A percentile compares a stretch with the other conserved stretches of the same genome.
Conservation (phyloP, 1,140 invertebrate species). For the Colletes gigas region DNA sequence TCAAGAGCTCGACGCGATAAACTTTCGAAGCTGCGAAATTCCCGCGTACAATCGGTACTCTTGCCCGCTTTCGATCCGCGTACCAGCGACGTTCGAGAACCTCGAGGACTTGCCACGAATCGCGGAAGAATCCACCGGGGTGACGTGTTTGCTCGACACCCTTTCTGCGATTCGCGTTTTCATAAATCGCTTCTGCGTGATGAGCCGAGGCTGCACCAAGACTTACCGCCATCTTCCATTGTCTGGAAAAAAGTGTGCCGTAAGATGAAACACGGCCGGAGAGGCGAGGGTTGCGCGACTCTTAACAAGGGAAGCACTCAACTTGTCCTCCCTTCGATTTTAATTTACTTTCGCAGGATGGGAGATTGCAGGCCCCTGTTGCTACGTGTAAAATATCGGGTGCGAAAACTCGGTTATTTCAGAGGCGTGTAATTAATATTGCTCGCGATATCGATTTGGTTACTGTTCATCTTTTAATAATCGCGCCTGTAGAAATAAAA, state of each 20-base stretch:
- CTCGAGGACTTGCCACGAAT: background rate
- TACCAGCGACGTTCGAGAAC: background rate
- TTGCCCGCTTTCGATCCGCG: background rate
- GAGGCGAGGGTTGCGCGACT: background rate
- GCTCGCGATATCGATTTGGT: too few species aligned
- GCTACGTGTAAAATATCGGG: too few species aligned
- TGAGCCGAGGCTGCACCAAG: background rate
- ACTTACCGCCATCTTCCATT: background rate
- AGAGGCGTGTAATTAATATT: too few species aligned
- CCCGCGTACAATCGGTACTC: background rate
- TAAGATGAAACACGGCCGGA: background rate
- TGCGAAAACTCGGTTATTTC: too few species aligned
- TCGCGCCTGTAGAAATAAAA: too few species aligned
- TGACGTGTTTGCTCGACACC: background rate
- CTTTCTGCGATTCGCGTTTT: background rate
- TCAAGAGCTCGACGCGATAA: slow-evolving; percentile 21
- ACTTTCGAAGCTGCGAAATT: slow-evolving; percentile 1
- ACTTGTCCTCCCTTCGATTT: too few species aligned
- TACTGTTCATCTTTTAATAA: too few species aligned
- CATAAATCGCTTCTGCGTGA: background rate
- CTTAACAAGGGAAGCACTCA: too few species aligned
- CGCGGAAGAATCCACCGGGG: background rate
- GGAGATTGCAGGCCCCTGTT: too few species aligned
- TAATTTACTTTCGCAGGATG: too few species aligned
- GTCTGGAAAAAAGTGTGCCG: background rate